A percentile compares a stretch with the other conserved stretches of the same genome.
Conservation (phyloP, 1,140 invertebrate genomes). For the Dreissena polymorpha region DNA sequence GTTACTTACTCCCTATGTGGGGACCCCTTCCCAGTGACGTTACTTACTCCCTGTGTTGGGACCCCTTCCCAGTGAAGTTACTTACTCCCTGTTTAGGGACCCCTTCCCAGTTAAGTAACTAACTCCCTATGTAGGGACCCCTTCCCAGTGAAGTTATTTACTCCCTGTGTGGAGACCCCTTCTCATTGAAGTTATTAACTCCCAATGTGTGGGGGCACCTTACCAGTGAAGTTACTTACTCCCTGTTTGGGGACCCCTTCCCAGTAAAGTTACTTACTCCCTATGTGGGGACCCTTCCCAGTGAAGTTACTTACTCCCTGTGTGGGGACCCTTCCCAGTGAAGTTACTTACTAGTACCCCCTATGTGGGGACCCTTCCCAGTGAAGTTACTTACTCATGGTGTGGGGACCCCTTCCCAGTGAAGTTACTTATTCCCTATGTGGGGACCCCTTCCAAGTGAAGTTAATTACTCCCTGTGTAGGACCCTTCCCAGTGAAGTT, state of each 20-base stretch:
- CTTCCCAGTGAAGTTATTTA: neutral
- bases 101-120: neutral
- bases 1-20: constrained; percentile 7
- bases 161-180: neutral
- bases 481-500: neutral
- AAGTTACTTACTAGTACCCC: constrained; percentile 1
- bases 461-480: neutral
- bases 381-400: neutral
- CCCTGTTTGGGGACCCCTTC: neutral
- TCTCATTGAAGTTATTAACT: neutral
- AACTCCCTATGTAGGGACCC: neutral
- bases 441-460: neutral
- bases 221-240: neutral
- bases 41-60: neutral
- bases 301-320: neutral
- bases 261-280: neutral
- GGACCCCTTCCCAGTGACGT: neutral
- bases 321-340: neutral
- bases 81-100: neutral
- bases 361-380: constrained; percentile 1
- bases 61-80: neutral
- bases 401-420: neutral
- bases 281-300: constrained; percentile 1
- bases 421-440: neutral
- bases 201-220: neutral